Base-by-base conservation (phyloP, 2,797 vertebrate genomes). In the Lutjanus argentimaculatus region DNA sequence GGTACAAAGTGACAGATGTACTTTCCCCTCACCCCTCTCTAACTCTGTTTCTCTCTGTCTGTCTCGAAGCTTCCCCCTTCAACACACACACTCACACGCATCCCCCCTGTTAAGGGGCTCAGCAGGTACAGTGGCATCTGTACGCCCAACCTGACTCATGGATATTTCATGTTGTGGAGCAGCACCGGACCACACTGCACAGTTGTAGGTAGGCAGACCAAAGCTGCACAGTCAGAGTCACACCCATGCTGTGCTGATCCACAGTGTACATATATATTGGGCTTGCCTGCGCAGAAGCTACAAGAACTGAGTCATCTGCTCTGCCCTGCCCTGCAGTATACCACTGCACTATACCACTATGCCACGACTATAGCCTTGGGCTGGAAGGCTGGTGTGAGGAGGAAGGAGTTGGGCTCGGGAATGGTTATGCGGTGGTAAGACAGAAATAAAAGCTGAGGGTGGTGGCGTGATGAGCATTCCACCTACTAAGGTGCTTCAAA, bases 101-200 rank as follows among this genome's bases (percentile, higher is more conserved):
- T 7, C 53, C 79, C 46, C 63, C 75, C 83, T 66, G 79, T 82
- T 89, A 79, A 79, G 93, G 87, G 85, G 82, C 89, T 81, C 82
- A 88, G 85, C 83, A 85, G 87, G 86, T 90, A 88, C 89, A 78
- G 90, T 82, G 77, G 88, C 94, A 95, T 93, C 92, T 95, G 93
- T 79, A 85, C 49, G 45, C 90, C 80, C 85, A 82, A 86, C 84
- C 84, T 91, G 67, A 90, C 89, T 94, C 91, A 93, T 94, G 80
- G 92, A 93, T 93, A 91, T 93, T 95, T 95, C 73, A 94, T 94
- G 91, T 80, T 67, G 87, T 74, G 84, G 89, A 80, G 85, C 82
- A 2, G 70, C 82, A 76, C 59, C 21, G 61, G 72, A 81, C 81
- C 72, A 64, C 83, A 72, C 40, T 10, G 4, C 82, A 79, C 84